phyloP scores from a whole-genome alignment of 2,888 invertebrate species.

The Acronicta aceris region DNA sequence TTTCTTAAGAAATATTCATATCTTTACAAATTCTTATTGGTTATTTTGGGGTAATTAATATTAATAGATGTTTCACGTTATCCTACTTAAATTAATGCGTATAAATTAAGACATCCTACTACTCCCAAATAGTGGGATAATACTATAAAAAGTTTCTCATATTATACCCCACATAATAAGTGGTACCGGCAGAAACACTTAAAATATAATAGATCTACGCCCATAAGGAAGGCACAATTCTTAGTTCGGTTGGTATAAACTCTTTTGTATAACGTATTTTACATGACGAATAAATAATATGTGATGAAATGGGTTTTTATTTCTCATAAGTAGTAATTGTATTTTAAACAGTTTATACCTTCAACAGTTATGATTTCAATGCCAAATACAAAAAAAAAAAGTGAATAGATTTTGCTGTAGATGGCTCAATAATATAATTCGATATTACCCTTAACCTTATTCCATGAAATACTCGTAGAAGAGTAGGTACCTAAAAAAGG shows the following conservation, averaged over 20 bases:
- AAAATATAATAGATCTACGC: conserved; percentile 1
- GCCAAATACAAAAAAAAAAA: too few relatives aligned
- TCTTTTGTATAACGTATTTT: conserved; percentile 71
- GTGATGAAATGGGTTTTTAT: conserved; percentile 46
- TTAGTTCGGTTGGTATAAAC: conserved; percentile 58
- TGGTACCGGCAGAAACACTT: conserved; percentile 34
- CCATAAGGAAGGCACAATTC: conserved; percentile 13
- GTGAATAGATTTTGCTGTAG: too few relatives aligned
- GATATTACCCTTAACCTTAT: too few relatives aligned
- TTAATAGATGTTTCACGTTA: not conserved
- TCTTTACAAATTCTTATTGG: not conserved
- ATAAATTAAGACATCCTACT: too few relatives aligned
- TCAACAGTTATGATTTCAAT: too few relatives aligned
- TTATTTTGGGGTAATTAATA: not conserved
- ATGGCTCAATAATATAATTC: too few relatives aligned
- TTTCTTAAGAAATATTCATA: not conserved
- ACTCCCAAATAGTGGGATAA: too few relatives aligned
- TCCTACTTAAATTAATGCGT: not conserved
- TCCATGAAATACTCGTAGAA: too few relatives aligned
- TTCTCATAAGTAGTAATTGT: too few relatives aligned
- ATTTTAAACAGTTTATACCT: too few relatives aligned
- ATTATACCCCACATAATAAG: conserved; percentile 6
- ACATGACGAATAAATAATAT: conserved; percentile 66
- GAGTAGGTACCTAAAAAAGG: not conserved
- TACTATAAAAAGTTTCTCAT: too few relatives aligned